Conservation (phyloP, 2,113 vertebrate species). For the Shinisaurus crocodilurus region DNA sequence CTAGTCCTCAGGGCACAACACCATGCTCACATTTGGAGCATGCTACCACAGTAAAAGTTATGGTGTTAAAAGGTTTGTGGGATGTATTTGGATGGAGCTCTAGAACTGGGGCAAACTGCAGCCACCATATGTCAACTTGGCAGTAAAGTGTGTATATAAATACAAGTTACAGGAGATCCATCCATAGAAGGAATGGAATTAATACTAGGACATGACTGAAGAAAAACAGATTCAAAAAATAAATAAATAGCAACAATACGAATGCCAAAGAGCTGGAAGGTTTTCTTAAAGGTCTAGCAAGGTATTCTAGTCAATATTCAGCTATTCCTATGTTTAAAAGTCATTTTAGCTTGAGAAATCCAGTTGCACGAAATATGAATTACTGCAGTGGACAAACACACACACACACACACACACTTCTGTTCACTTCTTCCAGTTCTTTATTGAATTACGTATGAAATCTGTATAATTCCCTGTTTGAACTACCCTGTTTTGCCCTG, state of each 20-base stretch:
- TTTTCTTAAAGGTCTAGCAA: not conserved
- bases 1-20: not conserved
- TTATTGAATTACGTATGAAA: too few relatives aligned
- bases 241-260: not conserved
- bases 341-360: not conserved
- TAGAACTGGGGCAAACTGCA: not conserved
- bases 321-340: not conserved
- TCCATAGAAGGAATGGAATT: slow-evolving; percentile 33
- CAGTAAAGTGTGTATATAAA: not conserved
- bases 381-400: not conserved
- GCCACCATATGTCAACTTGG: not conserved
- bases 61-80: not conserved
- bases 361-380: not conserved
- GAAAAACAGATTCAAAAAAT: slow-evolving; percentile 21
- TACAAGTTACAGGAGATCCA: slow-evolving; percentile 8
- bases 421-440: not conserved
- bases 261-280: not conserved
- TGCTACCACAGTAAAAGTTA: not conserved
- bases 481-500: too few relatives aligned
- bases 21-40: not conserved
- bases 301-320: not conserved
- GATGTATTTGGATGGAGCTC: not conserved
- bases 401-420: not conserved
- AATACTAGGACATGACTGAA: slow-evolving; percentile 14
- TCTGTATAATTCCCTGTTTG: too few relatives aligned